Evolutionary conservation across 2,888 invertebrate genomes (phyloP), one percentile per base, ranked within the genome.

Genomic region (Pammene fasciana): DNA sequence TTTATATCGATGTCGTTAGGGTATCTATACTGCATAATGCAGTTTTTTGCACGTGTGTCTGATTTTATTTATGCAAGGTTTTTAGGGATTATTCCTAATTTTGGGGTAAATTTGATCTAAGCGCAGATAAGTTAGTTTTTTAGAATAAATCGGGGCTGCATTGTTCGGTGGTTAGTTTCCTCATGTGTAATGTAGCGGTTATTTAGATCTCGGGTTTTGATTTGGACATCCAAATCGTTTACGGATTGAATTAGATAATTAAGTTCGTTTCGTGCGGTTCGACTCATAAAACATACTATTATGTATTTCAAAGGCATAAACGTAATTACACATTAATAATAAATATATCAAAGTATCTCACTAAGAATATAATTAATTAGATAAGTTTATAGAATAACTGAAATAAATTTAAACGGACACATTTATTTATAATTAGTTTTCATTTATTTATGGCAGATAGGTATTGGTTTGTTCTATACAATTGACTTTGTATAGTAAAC

Each of bases 31-130:
- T 0, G 50, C 38, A 50, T 6, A 26, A 41, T 8, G 8, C 13
- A 36, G 45, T 46, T 34, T 11, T 55, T 16, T 10, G 62, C 65
- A 70, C 70, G 65, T 70, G 70, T 41, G 46, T 55, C 54, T 8
- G 46, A 11, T 50, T 70, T 50, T 46, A 60, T 65, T 54, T 60
- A 65, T 46, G 34, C 59, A 64, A 70, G 45, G 50, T 48, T 65
- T 70, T 65, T 41, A 55, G 50, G 60, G 70, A 70, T 70, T 70
- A 70, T 70, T 70, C 65, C 16, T 38, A 38, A 70, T 70, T 70
- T 65, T 70, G 65, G 65, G 65, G 65, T 65, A 70, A 70, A 65
- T 60, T 34, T 16, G 70, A 65, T 68, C 52, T 52, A 43, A 26
- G 59, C 16, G 54, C 46, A 16, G 38, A 54, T 54, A 41, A 48